Evolutionary conservation across 2,888 invertebrate genomes (phyloP), one percentile per base, ranked within the genome.

Genomic region (Drosophila subsilvestris): DNA sequence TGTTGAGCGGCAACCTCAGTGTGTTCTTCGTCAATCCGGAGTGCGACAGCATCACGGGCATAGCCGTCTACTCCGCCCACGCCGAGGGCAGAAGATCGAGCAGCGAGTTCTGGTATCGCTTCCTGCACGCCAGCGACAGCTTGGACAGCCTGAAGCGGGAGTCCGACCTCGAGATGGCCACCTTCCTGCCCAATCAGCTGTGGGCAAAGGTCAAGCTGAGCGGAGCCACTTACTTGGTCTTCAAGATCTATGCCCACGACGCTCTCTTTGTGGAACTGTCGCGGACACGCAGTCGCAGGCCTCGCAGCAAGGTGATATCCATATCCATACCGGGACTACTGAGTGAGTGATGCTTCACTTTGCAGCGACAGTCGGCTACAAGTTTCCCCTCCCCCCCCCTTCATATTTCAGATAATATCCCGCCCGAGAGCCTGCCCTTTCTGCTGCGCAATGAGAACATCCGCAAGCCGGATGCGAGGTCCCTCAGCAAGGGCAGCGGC

Each of bases 261-360:
- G 92, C 92, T 0, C 92, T 94, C 48, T 94, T 94, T 84, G 93
- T 94, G 90, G 94, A 94, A 83, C 68, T 92, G 17, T 80, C 90
- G 17, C 83, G 89, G 12, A 86, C 91, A 56, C 80, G 85, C 75
- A 79, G 81, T 17, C 72, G 89, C 0, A 53, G 66, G 56, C 82
- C 89, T 14, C 82, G 83, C 57, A 94, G 94, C 79, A 93, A 93
- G 61, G 93, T 95, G 45, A 89, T 95, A 4, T 95, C 95, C 61
- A 91, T 95, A 14, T 92, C 94, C 0, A 93, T 95, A 75, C 95
- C 95, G 0, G 94, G 94, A 1, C 93, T 91, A 71, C 90, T 91
- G 0, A 75, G 86, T 90, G 25, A 81, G 81, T 76, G 37, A 20
- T n/a, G n/a, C 5, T 3, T 1, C 1, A n/a, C 8, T 3, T 6